Conservation (phyloP, 2,113 vertebrate genomes). For the Stigmatopora argus region DNA sequence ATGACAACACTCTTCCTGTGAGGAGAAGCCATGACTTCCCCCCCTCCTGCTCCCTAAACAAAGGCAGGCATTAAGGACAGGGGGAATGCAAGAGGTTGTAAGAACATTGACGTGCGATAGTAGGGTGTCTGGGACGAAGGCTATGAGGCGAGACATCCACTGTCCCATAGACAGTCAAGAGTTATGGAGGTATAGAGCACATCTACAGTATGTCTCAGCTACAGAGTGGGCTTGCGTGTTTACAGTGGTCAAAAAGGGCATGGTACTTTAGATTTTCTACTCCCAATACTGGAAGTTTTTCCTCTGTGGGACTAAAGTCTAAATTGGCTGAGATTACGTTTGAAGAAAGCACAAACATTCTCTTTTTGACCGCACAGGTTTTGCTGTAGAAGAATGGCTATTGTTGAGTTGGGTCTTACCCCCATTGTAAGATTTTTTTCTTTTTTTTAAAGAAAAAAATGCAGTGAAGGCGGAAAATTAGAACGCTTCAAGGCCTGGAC, state of each 20-base stretch:
- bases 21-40: constrained; percentile 60
- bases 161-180: constrained; percentile 47
- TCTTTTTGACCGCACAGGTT: not conserved
- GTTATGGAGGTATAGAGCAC: constrained; percentile 39
- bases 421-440: constrained; percentile 34
- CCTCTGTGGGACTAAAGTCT: not conserved
- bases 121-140: constrained; percentile 55
- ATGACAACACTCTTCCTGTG: constrained; percentile 62
- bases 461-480: constrained; percentile 16
- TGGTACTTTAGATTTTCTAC: not conserved
- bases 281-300: not conserved
- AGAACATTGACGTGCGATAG: constrained; percentile 20
- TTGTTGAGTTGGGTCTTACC: constrained; percentile 39
- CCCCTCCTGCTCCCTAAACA: constrained; percentile 60
- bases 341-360: not conserved
- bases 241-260: not conserved
- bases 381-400: constrained; percentile 39
- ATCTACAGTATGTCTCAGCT: constrained; percentile 13
- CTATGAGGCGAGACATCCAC: constrained; percentile 49
- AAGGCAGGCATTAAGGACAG: constrained; percentile 41
- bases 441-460: constrained; percentile 22
- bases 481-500: constrained; percentile 52
- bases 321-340: constrained; percentile 7
- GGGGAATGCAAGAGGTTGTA: not conserved
- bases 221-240: constrained; percentile 16